Evolutionary conservation across 1,140 invertebrate species (phyloP).

Genomic region (Melanaphis sacchari): DNA sequence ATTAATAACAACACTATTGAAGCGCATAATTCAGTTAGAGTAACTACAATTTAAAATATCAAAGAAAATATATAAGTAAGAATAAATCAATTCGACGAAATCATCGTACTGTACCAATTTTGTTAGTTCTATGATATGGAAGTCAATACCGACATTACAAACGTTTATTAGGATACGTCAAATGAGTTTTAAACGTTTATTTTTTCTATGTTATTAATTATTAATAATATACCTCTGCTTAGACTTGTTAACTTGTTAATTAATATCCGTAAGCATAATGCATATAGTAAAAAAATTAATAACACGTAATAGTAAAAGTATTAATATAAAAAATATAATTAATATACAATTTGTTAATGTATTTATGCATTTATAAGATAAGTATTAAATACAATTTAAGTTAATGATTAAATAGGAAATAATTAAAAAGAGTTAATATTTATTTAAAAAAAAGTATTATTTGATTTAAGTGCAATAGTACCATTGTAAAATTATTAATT

Average conservation of each 20-base stretch:
- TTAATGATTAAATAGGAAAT: neutral
- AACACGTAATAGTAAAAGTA: neutral
- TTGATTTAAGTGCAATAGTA: neutral
- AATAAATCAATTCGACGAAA: neutral
- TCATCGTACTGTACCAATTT: neutral
- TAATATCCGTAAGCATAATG: neutral
- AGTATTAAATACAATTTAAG: neutral
- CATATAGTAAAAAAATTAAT: neutral
- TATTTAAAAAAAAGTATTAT: neutral
- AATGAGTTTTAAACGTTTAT: neutral
- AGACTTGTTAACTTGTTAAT: too few relatives aligned
- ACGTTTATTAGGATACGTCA: neutral
- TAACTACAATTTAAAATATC: neutral
- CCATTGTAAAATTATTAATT: neutral
- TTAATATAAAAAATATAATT: too few relatives aligned
- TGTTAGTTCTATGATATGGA: neutral
- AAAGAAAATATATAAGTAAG: neutral
- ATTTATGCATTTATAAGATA: neutral
- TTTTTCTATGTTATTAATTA: neutral
- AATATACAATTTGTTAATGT: neutral
- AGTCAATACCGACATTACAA: neutral
- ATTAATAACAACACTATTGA: neutral
- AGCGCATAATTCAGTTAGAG: neutral
- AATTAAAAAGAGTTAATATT: neutral
- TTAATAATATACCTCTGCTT: neutral